Base-by-base conservation (phyloP, 1,140 invertebrate species). In the Lordiphosa stackelbergi region DNA sequence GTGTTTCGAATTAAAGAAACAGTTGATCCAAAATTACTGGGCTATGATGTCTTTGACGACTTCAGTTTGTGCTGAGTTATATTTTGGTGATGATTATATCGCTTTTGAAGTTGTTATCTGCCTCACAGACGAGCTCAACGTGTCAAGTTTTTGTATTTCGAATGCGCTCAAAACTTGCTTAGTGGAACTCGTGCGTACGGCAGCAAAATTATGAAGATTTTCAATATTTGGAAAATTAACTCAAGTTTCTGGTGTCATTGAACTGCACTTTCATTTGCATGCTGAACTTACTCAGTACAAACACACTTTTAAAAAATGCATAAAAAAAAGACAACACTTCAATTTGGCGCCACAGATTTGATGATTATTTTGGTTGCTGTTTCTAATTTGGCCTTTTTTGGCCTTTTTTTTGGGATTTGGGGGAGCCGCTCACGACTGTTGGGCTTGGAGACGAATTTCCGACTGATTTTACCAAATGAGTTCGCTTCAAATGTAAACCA, bases 151-250 rank as follows among this genome's bases (percentile, higher is more conserved):
- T 81, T 62, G 63, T 41, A 19, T 64, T 77, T 69, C 41, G 61
- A 71, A 79, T 56, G 55, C 38, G 66, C 75, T 68, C 72, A 81
- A 81, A 81, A 81, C 75, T 83, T 81, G 75, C 73, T 61, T 81
- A 72, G 75, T 81, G 71, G 75, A 81, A 81, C 75, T 81, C 75
- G 68, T 31, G 11, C 63, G 77, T 75, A 59, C 36, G 43, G 53
- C 74, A 69, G 52, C 38, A 10, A 2, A 16, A 55, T 64, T 41
- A 34, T 37, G 16, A 51, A 51, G 2, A 31, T 19, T 16, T 24
- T 24, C 10, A 35, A 10, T 24, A 12, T 37, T 24, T 22, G 5
- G 42, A 4, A 24, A 11, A 8, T 36, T 52, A 13, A 40, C 46
- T 34, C 12, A 9, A 19, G 9, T 16, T 7, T 36, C 36, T 34